These are phyloP conservation scores for Habroteleia sp. DNA, from an alignment of 2,888 invertebrate species.

Conservation along the genomic window DNA sequence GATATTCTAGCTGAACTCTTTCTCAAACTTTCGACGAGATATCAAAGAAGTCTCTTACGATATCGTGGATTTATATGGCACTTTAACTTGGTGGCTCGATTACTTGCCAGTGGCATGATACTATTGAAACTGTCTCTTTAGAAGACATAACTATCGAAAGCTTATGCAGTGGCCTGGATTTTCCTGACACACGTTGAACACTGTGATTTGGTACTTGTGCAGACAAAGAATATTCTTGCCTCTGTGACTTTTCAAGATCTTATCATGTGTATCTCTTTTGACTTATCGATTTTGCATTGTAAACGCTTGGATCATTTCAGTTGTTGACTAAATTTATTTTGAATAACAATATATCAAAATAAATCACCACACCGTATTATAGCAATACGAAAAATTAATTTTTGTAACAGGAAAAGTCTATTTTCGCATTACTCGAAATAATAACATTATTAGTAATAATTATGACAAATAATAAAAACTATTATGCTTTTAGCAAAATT, in stretches of 20 bases:
- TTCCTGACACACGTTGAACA: slow-evolving; percentile 60
- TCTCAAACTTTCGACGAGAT: slow-evolving; percentile 61
- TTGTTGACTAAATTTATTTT: slow-evolving; percentile 10
- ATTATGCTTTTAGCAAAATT: too few species aligned
- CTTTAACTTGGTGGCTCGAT: slow-evolving; percentile 62
- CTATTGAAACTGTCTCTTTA: slow-evolving; percentile 69
- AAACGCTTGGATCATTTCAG: slow-evolving; percentile 45
- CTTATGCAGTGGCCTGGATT: slow-evolving; percentile 63
- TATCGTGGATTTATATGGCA: slow-evolving; percentile 71
- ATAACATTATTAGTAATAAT: too few species aligned
- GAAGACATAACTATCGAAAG: slow-evolving; percentile 62
- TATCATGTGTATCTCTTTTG: slow-evolving; percentile 51
- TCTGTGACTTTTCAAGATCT: slow-evolving; percentile 57
- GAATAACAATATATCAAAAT: not conserved
- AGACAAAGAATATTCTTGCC: slow-evolving; percentile 58
- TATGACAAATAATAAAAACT: too few species aligned
- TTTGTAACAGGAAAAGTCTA: too few species aligned
- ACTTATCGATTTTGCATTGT: slow-evolving; percentile 46
- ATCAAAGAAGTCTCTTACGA: slow-evolving; percentile 64
- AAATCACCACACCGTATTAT: slow-evolving; percentile 5
- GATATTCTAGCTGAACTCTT: slow-evolving; percentile 55
- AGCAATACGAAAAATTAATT: slow-evolving; percentile 4
- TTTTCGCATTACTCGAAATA: too few species aligned
- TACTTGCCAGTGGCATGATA: slow-evolving; percentile 56
- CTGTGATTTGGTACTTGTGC: slow-evolving; percentile 60